Evolutionary conservation across 2,888 invertebrate genomes (phyloP).

Genomic region (Eupithecia inturbata): DNA sequence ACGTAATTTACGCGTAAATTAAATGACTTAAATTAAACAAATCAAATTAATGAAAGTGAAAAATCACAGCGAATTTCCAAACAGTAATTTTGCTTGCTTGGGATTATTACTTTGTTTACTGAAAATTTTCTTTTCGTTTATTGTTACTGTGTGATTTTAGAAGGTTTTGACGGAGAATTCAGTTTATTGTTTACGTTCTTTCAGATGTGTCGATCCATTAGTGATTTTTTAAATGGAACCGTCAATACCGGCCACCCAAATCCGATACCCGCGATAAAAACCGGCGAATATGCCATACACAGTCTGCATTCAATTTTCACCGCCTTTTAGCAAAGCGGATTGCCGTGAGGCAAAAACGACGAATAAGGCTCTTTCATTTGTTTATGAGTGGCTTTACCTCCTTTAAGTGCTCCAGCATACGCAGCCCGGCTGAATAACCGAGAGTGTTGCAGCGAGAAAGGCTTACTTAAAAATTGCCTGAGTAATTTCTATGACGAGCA

Average conservation of each 20-base stretch:
- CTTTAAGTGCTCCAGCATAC: slow-evolving; percentile 77
- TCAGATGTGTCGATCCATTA: not conserved
- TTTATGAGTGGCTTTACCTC: slow-evolving; percentile 77
- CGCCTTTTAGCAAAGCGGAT: slow-evolving; percentile 76
- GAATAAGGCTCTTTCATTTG: slow-evolving; percentile 79
- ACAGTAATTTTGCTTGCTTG: slow-evolving; percentile 57
- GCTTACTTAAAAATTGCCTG: slow-evolving; percentile 80
- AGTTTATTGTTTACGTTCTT: not conserved
- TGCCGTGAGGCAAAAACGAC: slow-evolving; percentile 66
- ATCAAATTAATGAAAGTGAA: slow-evolving; percentile 71
- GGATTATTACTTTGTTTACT: slow-evolving; percentile 40
- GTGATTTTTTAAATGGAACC: slow-evolving; percentile 13
- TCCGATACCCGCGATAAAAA: slow-evolving; percentile 48
- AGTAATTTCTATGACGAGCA: slow-evolving; percentile 81
- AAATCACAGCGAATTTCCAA: slow-evolving; percentile 64
- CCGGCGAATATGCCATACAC: slow-evolving; percentile 59
- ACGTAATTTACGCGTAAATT: slow-evolving; percentile 69
- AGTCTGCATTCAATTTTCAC: slow-evolving; percentile 74
- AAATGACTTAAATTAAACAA: slow-evolving; percentile 74
- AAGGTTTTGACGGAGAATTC: not conserved
- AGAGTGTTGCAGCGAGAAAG: slow-evolving; percentile 77
- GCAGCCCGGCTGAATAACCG: slow-evolving; percentile 72
- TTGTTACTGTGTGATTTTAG: not conserved
- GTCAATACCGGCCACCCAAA: slow-evolving; percentile 45
- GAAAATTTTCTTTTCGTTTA: slow-evolving; percentile 8